Evolutionary conservation across 2,888 invertebrate species (phyloP), one percentile per base, ranked within the genome.

Genomic region (Ceramica pisi): DNA sequence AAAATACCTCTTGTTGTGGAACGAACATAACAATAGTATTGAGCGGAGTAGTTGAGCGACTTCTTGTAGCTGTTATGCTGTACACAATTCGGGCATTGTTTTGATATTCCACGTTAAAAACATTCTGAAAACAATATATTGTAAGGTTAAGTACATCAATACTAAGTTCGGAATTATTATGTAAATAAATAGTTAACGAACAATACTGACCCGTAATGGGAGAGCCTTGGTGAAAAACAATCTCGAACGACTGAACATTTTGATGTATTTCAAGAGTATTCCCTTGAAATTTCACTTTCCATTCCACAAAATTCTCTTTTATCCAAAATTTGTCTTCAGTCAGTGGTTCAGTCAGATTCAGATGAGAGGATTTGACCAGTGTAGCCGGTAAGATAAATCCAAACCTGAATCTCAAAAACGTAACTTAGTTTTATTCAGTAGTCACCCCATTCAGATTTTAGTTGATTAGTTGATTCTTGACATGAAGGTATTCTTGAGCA

Each of bases 11-110:
- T 97, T 99, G 99, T 93, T 99, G 99, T 6, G 99, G 99, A 31
- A 99, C 99, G 96, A 99, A 99, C 97, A 99, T 98, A 70, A 99
- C 95, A 77, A 98, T 96, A 10, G 99, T 99, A 95, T 99, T 99
- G 57, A 99, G 93, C 0, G 99, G 99, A 12, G 98, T 98, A 23
- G 97, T 96, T 12, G 97, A 96, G 46, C 96, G 93, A 86, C 90
- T 85, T 87, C 96, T 91, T 46, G 91, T 86, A 46, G 92, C 82
- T 75, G 93, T 88, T 69, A 95, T 90, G 73, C 92, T 91, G 75
- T 93, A 94, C 50, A 95, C 73, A 78, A 94, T 86, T 60, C 92
- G 89, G 51, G 91, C 88, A 89, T 95, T 94, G 91, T 94, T 95
- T 85, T 94, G 93, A 77, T 91, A 92, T 82, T 95, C 95, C 55